Conservation (phyloP, 2,113 vertebrate genomes). For the Scalopus aquaticus region DNA sequence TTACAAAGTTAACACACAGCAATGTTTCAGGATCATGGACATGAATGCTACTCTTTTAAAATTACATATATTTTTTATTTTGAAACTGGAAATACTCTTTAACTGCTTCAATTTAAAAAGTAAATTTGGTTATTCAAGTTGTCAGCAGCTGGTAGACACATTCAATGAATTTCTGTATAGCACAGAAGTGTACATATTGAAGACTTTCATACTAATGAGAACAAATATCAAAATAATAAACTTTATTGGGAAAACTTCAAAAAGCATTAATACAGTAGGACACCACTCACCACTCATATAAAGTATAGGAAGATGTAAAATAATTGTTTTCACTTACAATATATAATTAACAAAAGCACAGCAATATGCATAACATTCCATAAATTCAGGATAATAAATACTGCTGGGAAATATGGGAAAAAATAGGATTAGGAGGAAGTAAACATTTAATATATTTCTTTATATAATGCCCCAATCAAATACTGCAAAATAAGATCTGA, state of each 20-base stretch:
- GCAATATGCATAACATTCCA: background rate
- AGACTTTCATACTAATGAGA: background rate
- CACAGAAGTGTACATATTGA: conserved; percentile 5
- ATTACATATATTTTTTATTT: background rate
- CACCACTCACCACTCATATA: background rate
- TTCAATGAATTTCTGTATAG: background rate
- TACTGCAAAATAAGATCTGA: background rate
- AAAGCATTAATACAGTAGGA: background rate
- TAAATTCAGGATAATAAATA: conserved; percentile 12
- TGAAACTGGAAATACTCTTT: background rate
- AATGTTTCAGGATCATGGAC: background rate
- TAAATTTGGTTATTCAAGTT: background rate
- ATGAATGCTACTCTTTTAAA: background rate
- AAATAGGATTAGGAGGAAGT: background rate
- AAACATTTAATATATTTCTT: background rate
- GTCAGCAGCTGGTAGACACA: background rate
- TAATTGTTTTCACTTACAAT: background rate
- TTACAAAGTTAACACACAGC: background rate
- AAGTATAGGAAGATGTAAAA: background rate
- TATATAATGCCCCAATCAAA: background rate
- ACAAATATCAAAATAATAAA: conserved; percentile 10
- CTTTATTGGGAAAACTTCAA: background rate
- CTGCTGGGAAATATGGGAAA: background rate
- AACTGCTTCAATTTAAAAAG: background rate
- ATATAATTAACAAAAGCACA: background rate